These are phyloP conservation scores for Cataglyphis hispanica DNA, from an alignment of 1,140 invertebrate genomes.

Conservation along the genomic window DNA sequence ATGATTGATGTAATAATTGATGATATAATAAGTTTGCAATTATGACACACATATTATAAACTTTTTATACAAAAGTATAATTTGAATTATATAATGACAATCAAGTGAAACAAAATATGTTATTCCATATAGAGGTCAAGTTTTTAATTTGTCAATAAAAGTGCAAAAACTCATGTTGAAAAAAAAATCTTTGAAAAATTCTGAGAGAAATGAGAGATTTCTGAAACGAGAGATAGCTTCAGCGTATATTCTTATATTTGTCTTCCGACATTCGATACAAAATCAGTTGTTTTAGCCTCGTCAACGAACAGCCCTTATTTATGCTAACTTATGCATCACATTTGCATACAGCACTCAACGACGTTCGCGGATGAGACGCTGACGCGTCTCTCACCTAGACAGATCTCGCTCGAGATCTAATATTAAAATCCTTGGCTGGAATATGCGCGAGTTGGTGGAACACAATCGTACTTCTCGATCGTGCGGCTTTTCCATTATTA, in stretches of 20 bases:
- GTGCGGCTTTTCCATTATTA: conserved; percentile 5
- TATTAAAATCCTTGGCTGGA: conserved; percentile 66
- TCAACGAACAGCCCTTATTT: conserved; percentile 67
- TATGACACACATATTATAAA: not conserved
- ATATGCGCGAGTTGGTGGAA: not conserved
- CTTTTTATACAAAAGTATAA: not conserved
- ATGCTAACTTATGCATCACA: conserved; percentile 74
- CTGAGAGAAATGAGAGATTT: too few relatives aligned
- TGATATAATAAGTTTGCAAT: not conserved
- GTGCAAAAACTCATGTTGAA: not conserved
- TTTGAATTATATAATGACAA: not conserved
- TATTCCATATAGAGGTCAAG: not conserved
- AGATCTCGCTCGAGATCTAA: conserved; percentile 52
- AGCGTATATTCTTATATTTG: not conserved
- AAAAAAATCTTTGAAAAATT: not conserved
- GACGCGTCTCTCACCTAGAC: conserved; percentile 22
- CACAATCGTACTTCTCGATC: conserved; percentile 8
- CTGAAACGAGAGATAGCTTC: not conserved
- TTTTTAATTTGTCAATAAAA: not conserved
- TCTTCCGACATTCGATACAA: conserved; percentile 41
- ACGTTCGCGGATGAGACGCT: conserved; percentile 42
- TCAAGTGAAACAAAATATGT: not conserved
- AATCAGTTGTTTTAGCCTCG: conserved; percentile 59
- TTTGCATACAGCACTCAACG: conserved; percentile 67
- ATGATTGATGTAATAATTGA: not conserved